Evolutionary conservation across 2,888 invertebrate species (phyloP).

Genomic region (Drosophila macrothrix): DNA sequence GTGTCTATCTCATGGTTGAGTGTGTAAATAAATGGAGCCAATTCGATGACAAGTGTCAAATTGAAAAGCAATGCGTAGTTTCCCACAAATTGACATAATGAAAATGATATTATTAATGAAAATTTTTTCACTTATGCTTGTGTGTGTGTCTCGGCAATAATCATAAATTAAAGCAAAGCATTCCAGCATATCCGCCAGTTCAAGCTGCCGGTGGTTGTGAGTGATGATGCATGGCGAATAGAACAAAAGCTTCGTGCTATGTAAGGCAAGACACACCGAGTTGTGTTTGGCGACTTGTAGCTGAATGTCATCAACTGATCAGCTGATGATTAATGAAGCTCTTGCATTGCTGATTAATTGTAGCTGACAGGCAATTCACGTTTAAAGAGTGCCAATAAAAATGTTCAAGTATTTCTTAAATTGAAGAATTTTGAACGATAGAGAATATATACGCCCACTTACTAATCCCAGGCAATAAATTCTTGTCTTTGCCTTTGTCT

Average conservation of each 20-base stretch:
- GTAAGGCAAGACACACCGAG: slow-evolving; percentile 28
- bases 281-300: slow-evolving; percentile 16
- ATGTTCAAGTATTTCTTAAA: background rate
- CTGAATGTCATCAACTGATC: slow-evolving; percentile 52
- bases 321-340: slow-evolving; percentile 65
- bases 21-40: slow-evolving; percentile 42
- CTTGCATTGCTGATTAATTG: slow-evolving; percentile 58
- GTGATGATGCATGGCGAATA: slow-evolving; percentile 54
- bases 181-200: background rate
- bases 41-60: slow-evolving; percentile 47
- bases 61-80: slow-evolving; percentile 36
- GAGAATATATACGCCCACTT: slow-evolving; percentile 25
- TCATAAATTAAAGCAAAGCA: slow-evolving; percentile 61
- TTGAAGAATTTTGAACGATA: background rate
- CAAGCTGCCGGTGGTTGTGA: slow-evolving; percentile 53
- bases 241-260: slow-evolving; percentile 44
- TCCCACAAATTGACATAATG: slow-evolving; percentile 64
- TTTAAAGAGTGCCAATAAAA: slow-evolving; percentile 19
- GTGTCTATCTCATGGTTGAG: slow-evolving; percentile 7
- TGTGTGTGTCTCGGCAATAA: slow-evolving; percentile 34
- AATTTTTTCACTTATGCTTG: slow-evolving; percentile 22
- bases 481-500: slow-evolving; percentile 2
- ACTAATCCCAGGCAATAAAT: slow-evolving; percentile 33
- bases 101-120: slow-evolving; percentile 70
- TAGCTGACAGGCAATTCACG: slow-evolving; percentile 11